phyloP scores from a whole-genome alignment of 2,888 invertebrate genomes.

The Lasioglossum morio region DNA sequence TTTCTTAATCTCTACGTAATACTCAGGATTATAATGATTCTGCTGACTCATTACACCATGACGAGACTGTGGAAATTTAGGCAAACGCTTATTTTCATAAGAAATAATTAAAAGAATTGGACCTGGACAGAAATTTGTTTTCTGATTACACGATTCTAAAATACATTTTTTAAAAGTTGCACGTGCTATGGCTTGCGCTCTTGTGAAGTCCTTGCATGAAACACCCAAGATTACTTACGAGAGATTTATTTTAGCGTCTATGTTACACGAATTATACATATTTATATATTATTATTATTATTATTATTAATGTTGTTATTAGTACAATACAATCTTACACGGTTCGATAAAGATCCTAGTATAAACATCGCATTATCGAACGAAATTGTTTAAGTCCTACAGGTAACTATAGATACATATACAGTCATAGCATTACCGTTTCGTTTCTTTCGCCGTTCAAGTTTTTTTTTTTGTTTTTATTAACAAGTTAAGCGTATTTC shows the following conservation, averaged over 20 bases:
- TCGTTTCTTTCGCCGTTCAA: slow-evolving; percentile 24
- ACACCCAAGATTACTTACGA: slow-evolving; percentile 34
- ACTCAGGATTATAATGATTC: background rate
- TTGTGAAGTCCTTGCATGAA: background rate
- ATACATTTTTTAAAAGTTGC: background rate
- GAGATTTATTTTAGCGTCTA: slow-evolving; percentile 68
- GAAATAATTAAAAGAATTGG: too few relatives aligned
- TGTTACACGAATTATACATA: slow-evolving; percentile 72
- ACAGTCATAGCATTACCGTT: slow-evolving; percentile 50
- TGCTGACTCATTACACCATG: too few relatives aligned
- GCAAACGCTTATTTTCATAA: too few relatives aligned
- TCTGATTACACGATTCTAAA: too few relatives aligned
- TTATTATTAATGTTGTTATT: slow-evolving; percentile 49
- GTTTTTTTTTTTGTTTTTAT: slow-evolving; percentile 29
- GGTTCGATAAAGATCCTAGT: slow-evolving; percentile 62
- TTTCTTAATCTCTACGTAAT: background rate
- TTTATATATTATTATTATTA: slow-evolving; percentile 57
- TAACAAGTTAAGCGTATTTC: slow-evolving; percentile 63
- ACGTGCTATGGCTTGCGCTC: background rate
- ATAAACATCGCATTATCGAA: slow-evolving; percentile 64
- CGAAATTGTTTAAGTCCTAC: slow-evolving; percentile 54
- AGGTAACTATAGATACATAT: slow-evolving; percentile 68
- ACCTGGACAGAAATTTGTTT: too few relatives aligned
- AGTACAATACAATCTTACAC: slow-evolving; percentile 68
- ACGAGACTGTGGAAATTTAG: accelerated